Conservation (phyloP, 2,797 vertebrate genomes). For the Gobionotothen gibberifrons region DNA sequence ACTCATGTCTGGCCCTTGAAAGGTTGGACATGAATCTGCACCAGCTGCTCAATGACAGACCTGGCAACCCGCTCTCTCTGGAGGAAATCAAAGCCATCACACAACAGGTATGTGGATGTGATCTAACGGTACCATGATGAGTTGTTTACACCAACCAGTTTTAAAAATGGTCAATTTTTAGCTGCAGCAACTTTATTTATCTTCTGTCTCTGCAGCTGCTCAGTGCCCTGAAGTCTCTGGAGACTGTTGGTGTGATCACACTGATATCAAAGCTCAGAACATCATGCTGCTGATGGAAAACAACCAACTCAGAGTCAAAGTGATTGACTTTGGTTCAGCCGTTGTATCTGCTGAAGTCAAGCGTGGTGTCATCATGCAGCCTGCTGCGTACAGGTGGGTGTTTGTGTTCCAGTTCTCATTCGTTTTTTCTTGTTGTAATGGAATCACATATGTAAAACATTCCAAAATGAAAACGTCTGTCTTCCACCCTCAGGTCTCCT, state of each 20-base stretch:
- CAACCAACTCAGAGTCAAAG: slow-evolving; percentile 1
- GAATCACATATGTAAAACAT: too few relatives aligned
- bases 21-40: neutral
- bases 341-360: neutral
- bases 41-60: accelerated
- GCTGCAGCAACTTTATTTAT: neutral
- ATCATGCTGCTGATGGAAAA: neutral
- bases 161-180: neutral
- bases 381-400: neutral
- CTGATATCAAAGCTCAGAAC: neutral
- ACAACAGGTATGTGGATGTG: neutral
- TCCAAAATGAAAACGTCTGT: neutral
- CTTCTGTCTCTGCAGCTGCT: slow-evolving; percentile 1
- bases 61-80: neutral
- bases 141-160: neutral
- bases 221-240: neutral
- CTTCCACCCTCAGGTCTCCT: neutral
- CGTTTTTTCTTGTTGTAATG: neutral
- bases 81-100: neutral
- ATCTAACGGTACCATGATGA: neutral
- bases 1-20: neutral
- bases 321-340: neutral
- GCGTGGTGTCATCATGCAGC: neutral
- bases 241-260: slow-evolving; percentile 6
- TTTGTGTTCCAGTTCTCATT: neutral